Base-by-base conservation (phyloP, 2,888 invertebrate genomes). In the Laothoe populi region DNA sequence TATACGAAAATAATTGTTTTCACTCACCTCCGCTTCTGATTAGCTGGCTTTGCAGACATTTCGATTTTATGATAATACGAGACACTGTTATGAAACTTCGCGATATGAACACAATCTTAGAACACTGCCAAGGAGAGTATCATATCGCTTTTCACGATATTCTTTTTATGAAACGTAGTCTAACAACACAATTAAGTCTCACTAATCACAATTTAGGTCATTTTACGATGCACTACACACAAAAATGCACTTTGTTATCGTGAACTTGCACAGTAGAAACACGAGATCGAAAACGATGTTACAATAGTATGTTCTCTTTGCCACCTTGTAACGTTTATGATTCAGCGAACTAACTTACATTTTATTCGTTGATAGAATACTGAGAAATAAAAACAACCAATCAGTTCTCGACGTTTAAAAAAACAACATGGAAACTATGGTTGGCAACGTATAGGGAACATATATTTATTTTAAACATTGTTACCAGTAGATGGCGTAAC, bases 11-110 rank as follows among this genome's bases (percentile, higher is more conserved):
- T 61, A 73, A 72, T 75, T 70, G 49, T 64, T 65, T 66, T 38
- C 63, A 77, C 84, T 94, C 87, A 96, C 96, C 95, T 95, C 86
- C 95, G 94, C 89, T 96, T 96, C 81, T 95, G 96, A 90, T 94
- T 95, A 70, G 94, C 92, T 79, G 91, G 91, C 81, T 93, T 93
- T 65, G 90, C 75, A 86, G 90, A 87, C 92, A 93, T 93, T 73
- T 87, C 86, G 66, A 71, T 76, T 84, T 87, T 84, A 82, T 35
- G 35, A 49, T 48, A 42, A 48, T 86, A 81, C 81, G 76, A 74
- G 68, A 78, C 79, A 84, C 83, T 85, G 77, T 81, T 86, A 87
- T 81, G 85, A 90, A 90, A 88, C 82, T 88, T 82, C 68, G 81
- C 91, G 88, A 90, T 90, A 91, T 82, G 86, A 88, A 72, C 87